Evolutionary conservation across 2,113 vertebrate species (phyloP).

Genomic region (Ageneiosus marmoratus): DNA sequence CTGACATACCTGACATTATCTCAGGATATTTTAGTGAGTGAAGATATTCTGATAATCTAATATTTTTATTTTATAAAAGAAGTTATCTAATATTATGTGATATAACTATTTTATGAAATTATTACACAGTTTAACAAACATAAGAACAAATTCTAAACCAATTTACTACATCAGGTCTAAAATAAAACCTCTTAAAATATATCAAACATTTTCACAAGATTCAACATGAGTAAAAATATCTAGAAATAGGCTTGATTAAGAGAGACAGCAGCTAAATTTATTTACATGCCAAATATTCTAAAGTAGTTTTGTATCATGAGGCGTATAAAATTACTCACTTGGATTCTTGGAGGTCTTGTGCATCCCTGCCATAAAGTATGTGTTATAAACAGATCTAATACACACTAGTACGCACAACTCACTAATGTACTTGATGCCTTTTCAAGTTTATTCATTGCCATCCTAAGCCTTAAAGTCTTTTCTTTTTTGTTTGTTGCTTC

Average conservation of each 20-base stretch:
- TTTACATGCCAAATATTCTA: background rate
- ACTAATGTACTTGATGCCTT: background rate
- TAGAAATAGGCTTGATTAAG: background rate
- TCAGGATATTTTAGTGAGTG: background rate
- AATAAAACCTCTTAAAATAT: too few relatives aligned
- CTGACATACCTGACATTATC: too few relatives aligned
- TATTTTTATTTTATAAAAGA: background rate
- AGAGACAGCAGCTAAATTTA: background rate
- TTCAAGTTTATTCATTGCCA: background rate
- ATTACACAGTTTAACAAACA: background rate
- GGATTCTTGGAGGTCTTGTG: background rate
- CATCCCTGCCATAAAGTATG: background rate
- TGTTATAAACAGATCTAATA: background rate
- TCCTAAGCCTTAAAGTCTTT: background rate
- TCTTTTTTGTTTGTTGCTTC: background rate
- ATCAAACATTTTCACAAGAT: too few relatives aligned
- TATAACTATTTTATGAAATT: background rate
- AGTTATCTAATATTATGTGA: background rate
- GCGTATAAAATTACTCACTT: background rate
- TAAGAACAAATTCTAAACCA: too few relatives aligned
- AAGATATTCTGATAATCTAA: background rate
- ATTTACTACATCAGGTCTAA: too few relatives aligned
- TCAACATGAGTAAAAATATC: background rate
- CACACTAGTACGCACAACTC: background rate
- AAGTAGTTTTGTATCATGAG: background rate